Conservation (phyloP, 1,140 invertebrate species). For the Varroa destructor region DNA sequence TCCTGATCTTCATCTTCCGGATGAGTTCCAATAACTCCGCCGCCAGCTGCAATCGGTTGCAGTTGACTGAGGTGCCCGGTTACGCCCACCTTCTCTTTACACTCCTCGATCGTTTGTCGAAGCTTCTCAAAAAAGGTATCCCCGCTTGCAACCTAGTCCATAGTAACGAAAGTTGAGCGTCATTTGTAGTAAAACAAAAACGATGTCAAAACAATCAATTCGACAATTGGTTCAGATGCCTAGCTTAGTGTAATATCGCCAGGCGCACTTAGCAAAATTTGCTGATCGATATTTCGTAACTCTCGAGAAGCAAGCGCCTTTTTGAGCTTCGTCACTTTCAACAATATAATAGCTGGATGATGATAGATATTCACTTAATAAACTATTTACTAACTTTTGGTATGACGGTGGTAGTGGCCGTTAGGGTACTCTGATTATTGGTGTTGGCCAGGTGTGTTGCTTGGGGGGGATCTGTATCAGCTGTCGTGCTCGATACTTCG, state of each 20-base stretch:
- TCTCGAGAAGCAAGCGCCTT: too few relatives aligned
- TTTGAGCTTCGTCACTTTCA: too few relatives aligned
- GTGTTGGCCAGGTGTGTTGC: too few relatives aligned
- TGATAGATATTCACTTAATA: not conserved
- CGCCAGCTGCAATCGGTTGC: not conserved
- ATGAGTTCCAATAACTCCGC: not conserved
- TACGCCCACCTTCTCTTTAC: constrained; percentile 22
- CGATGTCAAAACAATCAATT: too few relatives aligned
- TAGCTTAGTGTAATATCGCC: too few relatives aligned
- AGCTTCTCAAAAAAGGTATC: constrained; percentile 25
- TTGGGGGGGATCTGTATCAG: constrained; percentile 15
- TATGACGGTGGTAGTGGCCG: constrained; percentile 8
- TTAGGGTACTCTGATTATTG: not conserved
- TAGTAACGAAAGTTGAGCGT: not conserved
- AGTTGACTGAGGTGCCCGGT: not conserved
- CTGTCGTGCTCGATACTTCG: constrained; percentile 19
- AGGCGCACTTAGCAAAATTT: too few relatives aligned
- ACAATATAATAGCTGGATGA: too few relatives aligned
- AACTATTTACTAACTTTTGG: constrained; percentile 8
- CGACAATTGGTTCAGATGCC: too few relatives aligned
- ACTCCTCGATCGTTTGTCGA: constrained; percentile 22
- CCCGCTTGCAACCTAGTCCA: not conserved
- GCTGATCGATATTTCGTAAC: too few relatives aligned
- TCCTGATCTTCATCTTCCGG: too few relatives aligned
- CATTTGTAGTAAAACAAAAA: too few relatives aligned